phyloP scores from a whole-genome alignment of 2,888 invertebrate genomes.

The Drosophila setosimentum region DNA sequence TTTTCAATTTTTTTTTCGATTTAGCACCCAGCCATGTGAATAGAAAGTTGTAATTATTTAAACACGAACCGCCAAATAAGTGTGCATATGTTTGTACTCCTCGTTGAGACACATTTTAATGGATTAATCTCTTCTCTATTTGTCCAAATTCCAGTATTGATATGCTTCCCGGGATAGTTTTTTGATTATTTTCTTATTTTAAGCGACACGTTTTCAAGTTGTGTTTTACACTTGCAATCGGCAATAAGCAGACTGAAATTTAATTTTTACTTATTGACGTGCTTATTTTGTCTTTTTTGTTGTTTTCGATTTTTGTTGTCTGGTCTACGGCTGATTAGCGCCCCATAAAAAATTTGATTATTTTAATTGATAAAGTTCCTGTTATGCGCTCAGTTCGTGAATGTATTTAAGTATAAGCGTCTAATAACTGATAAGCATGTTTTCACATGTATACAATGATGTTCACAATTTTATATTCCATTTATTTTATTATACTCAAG shows the following conservation, averaged over 20 bases:
- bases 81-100: constrained; percentile 80
- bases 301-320: constrained; percentile 9
- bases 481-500: no score
- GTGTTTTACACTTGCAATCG: constrained; percentile 46
- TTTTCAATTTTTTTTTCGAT: constrained; percentile 67
- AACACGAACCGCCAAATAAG: constrained; percentile 79
- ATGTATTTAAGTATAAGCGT: constrained; percentile 1
- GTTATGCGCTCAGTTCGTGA: constrained; percentile 20
- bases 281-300: not conserved
- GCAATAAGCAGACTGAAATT: constrained; percentile 59
- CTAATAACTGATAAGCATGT: constrained; percentile 41
- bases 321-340: constrained; percentile 53
- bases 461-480: not conserved
- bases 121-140: constrained; percentile 2
- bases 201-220: constrained; percentile 26
- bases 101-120: constrained; percentile 74
- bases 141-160: not conserved
- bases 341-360: constrained; percentile 49
- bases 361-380: constrained; percentile 48
- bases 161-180: constrained; percentile 7
- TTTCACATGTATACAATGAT: not conserved
- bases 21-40: constrained; percentile 66
- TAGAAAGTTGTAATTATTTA: constrained; percentile 63
- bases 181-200: not conserved
- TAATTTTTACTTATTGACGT: constrained; percentile 23